These are phyloP conservation scores for Cylloceria caligata DNA, from an alignment of 2,888 invertebrate species.

Conservation along the genomic window DNA sequence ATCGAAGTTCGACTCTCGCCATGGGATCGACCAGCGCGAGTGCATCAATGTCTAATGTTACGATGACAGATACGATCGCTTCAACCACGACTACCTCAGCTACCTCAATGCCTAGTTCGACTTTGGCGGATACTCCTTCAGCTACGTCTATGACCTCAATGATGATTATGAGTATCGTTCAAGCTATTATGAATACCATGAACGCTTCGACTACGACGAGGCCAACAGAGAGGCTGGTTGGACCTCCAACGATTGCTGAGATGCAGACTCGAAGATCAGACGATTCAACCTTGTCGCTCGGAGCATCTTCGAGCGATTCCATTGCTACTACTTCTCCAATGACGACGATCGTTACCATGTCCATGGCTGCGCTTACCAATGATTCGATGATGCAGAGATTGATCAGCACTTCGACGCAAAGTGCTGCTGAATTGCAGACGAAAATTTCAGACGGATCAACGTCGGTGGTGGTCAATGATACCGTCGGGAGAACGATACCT, in stretches of 20 bases:
- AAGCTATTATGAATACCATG: conserved; percentile 54
- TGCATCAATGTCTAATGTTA: too few relatives aligned
- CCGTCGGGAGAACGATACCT: background rate
- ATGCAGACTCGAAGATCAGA: conserved; percentile 45
- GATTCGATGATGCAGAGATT: background rate
- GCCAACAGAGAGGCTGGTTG: conserved; percentile 43
- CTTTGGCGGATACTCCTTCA: background rate
- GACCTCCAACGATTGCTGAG: conserved; percentile 25
- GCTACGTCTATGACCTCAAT: conserved; percentile 19
- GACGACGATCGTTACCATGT: conserved; percentile 10
- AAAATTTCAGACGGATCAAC: background rate
- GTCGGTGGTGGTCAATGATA: background rate
- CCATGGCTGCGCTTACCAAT: background rate
- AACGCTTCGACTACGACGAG: conserved; percentile 32
- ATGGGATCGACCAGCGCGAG: conserved; percentile 12
- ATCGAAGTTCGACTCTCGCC: conserved; percentile 32
- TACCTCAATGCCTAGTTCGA: conserved; percentile 6
- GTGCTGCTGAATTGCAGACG: background rate
- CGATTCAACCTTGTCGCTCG: conserved; percentile 23
- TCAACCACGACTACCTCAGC: background rate
- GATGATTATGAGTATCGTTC: conserved; percentile 22
- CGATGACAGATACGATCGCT: too few relatives aligned
- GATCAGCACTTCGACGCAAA: conserved; percentile 11
- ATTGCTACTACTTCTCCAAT: conserved; percentile 13
- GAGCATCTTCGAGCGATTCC: background rate